Conservation (phyloP, 92 coral and sea anemone species). For the Muricea muricata region DNA sequence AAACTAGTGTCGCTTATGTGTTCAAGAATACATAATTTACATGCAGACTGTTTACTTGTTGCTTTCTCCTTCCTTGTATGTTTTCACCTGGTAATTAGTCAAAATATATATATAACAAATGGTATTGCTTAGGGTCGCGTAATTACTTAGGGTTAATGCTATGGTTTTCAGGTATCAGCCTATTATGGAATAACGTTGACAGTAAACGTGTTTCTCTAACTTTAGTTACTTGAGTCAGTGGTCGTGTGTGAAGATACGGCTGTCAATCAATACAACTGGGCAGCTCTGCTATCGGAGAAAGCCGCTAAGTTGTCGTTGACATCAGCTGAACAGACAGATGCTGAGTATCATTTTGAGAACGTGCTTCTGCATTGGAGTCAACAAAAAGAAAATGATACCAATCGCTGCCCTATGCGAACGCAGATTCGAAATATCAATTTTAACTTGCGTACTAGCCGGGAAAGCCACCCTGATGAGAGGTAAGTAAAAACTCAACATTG, state of each 20-base stretch:
- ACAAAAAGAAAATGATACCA: constrained; percentile 56
- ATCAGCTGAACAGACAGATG: constrained; percentile 33
- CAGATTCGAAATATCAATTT: constrained; percentile 47
- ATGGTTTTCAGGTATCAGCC: no score
- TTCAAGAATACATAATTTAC: no score
- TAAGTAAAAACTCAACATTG: no score
- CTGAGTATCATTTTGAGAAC: constrained; percentile 59
- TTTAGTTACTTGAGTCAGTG: constrained; percentile 61
- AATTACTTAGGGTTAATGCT: no score
- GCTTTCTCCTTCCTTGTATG: no score
- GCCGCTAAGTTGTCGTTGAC: constrained; percentile 54
- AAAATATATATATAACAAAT: no score
- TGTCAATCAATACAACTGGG: constrained; percentile 72
- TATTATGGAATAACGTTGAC: no score
- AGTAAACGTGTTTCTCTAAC: not conserved
- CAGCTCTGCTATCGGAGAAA: constrained; percentile 70
- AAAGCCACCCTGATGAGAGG: constrained; percentile 67
- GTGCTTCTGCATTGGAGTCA: constrained; percentile 45
- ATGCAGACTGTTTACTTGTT: no score
- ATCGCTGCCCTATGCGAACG: constrained; percentile 50
- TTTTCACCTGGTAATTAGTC: no score
- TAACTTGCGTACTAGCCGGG: constrained; percentile 49
- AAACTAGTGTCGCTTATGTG: no score
- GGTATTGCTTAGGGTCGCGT: no score
- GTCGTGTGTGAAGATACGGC: constrained; percentile 70